Conservation (phyloP, 2,113 vertebrate species). For the Vicugna pacos region DNA sequence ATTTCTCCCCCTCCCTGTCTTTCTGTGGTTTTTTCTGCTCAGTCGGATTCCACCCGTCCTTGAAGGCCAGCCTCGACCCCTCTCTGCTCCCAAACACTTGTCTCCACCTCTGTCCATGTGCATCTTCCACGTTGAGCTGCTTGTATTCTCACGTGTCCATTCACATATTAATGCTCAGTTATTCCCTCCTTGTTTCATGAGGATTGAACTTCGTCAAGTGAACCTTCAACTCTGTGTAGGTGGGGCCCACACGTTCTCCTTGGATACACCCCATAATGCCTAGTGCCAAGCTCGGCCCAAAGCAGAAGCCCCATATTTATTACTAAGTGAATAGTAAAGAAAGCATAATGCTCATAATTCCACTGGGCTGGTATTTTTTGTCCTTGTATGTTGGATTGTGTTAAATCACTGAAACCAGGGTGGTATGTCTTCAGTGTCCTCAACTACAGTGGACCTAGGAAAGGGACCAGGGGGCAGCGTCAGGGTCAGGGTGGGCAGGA, state of each 20-base stretch:
- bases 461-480: background rate
- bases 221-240: background rate
- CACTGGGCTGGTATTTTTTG: background rate
- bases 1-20: background rate
- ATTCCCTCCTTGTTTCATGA: background rate
- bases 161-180: background rate
- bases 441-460: background rate
- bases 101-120: background rate
- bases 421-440: background rate
- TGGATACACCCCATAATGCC: background rate
- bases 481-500: background rate
- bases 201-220: background rate
- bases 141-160: background rate
- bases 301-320: background rate
- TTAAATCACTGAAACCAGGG: background rate
- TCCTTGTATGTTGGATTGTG: background rate
- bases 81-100: background rate
- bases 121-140: background rate
- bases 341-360: background rate
- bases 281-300: background rate
- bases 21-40: background rate
- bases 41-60: background rate
- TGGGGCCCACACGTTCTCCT: background rate
- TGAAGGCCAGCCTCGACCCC: background rate
- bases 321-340: background rate